Evolutionary conservation across 2,888 invertebrate species (phyloP).

Genomic region (Noctua pronuba): DNA sequence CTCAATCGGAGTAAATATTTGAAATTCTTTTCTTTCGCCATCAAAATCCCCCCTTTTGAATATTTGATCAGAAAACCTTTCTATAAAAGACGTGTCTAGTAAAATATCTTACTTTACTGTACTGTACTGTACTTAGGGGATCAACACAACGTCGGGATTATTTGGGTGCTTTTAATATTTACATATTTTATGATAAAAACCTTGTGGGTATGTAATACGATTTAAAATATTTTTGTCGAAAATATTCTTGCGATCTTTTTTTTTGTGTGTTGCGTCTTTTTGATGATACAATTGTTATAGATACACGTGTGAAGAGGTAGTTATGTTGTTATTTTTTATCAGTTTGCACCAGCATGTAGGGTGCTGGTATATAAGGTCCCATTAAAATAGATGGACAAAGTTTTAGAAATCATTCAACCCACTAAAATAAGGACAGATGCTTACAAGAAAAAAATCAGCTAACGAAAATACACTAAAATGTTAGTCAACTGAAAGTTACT

Average conservation of each 20-base stretch:
- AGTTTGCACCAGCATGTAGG: background rate
- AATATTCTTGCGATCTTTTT: conserved; percentile 37
- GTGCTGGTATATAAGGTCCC: too few relatives aligned
- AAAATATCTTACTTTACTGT: conserved; percentile 72
- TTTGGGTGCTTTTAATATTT: conserved; percentile 75
- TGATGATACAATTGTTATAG: conserved; percentile 1
- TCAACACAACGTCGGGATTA: conserved; percentile 68
- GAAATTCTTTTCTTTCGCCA: conserved; percentile 60
- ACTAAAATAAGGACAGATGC: too few relatives aligned
- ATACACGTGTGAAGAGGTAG: background rate
- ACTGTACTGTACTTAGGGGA: conserved; percentile 61
- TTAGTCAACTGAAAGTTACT: too few relatives aligned
- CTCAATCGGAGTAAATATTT: conserved; percentile 64
- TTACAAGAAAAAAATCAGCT: too few relatives aligned
- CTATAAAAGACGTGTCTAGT: conserved; percentile 61
- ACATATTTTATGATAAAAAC: conserved; percentile 74
- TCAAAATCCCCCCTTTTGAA: conserved; percentile 71
- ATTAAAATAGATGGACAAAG: too few relatives aligned
- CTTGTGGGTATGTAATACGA: conserved; percentile 65
- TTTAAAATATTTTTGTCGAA: conserved; percentile 60
- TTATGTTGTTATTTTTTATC: background rate
- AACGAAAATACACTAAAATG: too few relatives aligned
- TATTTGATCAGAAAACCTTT: conserved; percentile 78
- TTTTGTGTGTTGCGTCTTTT: conserved; percentile 8
- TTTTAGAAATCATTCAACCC: too few relatives aligned